Base-by-base conservation (phyloP, 1,140 invertebrate species). In the Patella vulgata region DNA sequence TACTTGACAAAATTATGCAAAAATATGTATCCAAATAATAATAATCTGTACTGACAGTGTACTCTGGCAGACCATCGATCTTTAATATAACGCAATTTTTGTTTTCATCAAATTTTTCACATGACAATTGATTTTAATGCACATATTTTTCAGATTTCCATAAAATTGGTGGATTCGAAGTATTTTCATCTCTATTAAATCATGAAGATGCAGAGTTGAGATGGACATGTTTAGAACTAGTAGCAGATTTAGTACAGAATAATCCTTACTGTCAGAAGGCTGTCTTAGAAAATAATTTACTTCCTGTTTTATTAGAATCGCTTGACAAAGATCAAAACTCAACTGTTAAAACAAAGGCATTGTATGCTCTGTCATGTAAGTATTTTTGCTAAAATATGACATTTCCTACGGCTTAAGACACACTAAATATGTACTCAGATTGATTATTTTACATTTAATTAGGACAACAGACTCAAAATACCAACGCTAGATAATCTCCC, bases 201-300 rank as follows among this genome's bases (percentile, higher is more conserved):
- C 89, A 88, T 54, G 80, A 87, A 3, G 87, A 90, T 64, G 77
- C 85, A 1, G 85, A 87, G 12, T 85, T 93, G 0, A 85, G 91
- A 30, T 87, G 86, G 71, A 83, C 82, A 54, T 87, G 88, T 23
- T 89, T 89, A n/a, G 86, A 89, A 64, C 76, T 93, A 14, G 83
- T 94, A 19, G 91, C 89, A 0, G 89, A 89, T 69, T 70, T 93
- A 21, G 89, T 89, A 47, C 92, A 94, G 82, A 93, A 93, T 83
- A 93, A 93, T 83, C 88, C 89, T 0, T 90, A 87, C 72, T 92
- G 90, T 75, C 92, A 94, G 78, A 76, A 87, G 36, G 87, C 80
- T 36, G 86, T 89, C 19, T 63, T 92, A 2, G 87, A 91, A 70
- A 85, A 85, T 33, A 87, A 88, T 19, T 84, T 91, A 40, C 79